Base-by-base conservation (phyloP, 2,888 invertebrate genomes). In the Chirona hameri region DNA sequence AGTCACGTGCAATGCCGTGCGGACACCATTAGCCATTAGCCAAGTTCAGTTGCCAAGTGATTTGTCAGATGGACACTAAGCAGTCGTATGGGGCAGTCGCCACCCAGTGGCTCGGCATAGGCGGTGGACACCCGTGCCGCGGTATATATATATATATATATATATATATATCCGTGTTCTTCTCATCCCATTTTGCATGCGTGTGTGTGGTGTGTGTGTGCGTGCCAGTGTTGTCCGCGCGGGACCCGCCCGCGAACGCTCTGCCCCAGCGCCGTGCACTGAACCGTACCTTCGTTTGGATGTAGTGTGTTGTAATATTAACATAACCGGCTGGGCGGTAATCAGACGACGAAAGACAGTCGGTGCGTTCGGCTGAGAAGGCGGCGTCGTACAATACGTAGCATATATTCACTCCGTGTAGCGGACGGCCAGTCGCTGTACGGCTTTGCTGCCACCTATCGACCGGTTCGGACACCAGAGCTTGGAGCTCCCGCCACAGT, bases 31-130 rank as follows among this genome's bases (percentile, higher is more conserved):
- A 48, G 81, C 60, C 12, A 18, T 27, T 57, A 31, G 60, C 60
- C 29, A 57, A 57, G 52, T 81, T 39, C 39, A 39, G 76, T 76
- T 76, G 76, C 76, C 76, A 76, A 76, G 76, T 31, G 39, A 76
- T 39, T 39, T 76, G 39, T 76, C 76, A 39, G 29, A 21, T 21
- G 31, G 76, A 31, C 76, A 39, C 76, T 76, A 76, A 76, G 21
- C 76, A 24, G 29, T 21, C 76, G 14, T 14, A 21, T 7, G 39
- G 76, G 2, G 9, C 39, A 24, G 5, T 3, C 0, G 39, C 76
- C 76, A 76, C 76, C 31, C 31, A 76, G 76, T 76, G 76, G 76
- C 39, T 21, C 18, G 27, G 1, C 29, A 12, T n/a, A 14, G 12
- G n/a, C n/a, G 76, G 39, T 12, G 39, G 14, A 21, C 21, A 5